Evolutionary conservation across 2,888 invertebrate genomes (phyloP).

Genomic region (Dolichopus griseipennis): DNA sequence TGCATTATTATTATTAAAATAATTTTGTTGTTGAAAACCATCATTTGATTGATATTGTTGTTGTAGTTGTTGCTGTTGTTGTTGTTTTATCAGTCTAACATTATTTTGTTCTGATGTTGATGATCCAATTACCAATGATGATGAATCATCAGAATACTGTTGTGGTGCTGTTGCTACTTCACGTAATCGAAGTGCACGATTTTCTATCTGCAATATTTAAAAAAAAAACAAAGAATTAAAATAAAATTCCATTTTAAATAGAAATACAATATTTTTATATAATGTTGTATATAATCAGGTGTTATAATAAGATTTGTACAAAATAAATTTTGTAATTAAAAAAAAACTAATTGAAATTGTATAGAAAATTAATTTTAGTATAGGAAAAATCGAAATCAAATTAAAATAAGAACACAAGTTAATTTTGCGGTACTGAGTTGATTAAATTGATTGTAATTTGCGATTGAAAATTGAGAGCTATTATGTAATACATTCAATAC

Average conservation of each 20-base stretch:
- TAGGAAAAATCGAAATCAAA: too few species aligned
- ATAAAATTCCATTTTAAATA: constrained; percentile 11
- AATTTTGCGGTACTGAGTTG: too few species aligned
- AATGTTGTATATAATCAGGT: too few species aligned
- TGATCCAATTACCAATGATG: constrained; percentile 26
- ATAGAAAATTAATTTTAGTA: too few species aligned
- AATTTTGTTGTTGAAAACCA: constrained; percentile 23
- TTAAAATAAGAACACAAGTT: too few species aligned
- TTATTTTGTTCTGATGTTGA: constrained; percentile 25
- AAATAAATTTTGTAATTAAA: too few species aligned
- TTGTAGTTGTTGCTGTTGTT: constrained; percentile 29
- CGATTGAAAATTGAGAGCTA: too few species aligned
- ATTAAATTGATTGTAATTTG: too few species aligned
- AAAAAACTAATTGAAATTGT: too few species aligned
- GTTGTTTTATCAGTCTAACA: constrained; percentile 16
- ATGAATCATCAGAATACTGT: constrained; percentile 43
- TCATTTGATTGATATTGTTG: constrained; percentile 19
- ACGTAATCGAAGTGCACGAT: constrained; percentile 66
- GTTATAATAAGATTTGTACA: too few species aligned
- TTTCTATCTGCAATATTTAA: constrained; percentile 60
- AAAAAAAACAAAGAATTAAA: constrained; percentile 19
- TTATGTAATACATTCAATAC: too few species aligned
- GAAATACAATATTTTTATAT: too few species aligned
- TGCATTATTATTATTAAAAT: constrained; percentile 22
- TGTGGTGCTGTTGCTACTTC: constrained; percentile 44